Evolutionary conservation across 2,113 vertebrate species (phyloP), one percentile per base, ranked within the genome.

Genomic region (Eidolon helvum): DNA sequence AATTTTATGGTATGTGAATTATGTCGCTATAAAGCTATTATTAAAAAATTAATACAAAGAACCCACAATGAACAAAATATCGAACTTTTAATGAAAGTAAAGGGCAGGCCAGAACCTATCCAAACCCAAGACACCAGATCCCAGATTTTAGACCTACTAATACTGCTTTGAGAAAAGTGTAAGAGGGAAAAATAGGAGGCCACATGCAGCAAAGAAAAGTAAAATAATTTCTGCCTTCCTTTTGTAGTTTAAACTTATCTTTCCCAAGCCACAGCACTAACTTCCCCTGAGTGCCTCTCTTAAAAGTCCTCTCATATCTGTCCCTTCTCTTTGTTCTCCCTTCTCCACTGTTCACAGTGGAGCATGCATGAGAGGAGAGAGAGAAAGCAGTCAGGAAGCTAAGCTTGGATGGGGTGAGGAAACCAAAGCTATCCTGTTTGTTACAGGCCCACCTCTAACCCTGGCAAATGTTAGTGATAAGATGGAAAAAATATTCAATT

Each of bases 21-120:
- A 57, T 10, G 3, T 45, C 22, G 48, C 30, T 53, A 74, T 87
- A 69, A 80, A 77, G 24, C 53, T 33, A 0, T 84, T 53, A 28
- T 93, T 59, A 63, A 75, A 95, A 94, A 87, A 19, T 66, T n/a
- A 63, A 92, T 88, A 35, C 12, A 59, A 89, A 92, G 71, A 79
- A 75, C 1, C 38, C 55, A 87, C 28, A 7, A 89, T 82, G 40
- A 97, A n/a, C 33, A 91, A 93, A 94, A 77, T 65, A 53, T 30
- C 21, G 86, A 57, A 63, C 72, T 59, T 65, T 86, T 79, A 45
- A 66, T 77, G 28, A 87, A 95, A 74, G 18, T 85, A 43, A 95
- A 7, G 26, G 66, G 61, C 35, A 63, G 65, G 50, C 79, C 30
- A 78, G 87, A 91, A 77, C 22, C 48, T 35, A 66, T 24, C 45